phyloP scores from a whole-genome alignment of 30 jellyfish, hydroid and myxozoan species.

The Turritopsis rubra region DNA sequence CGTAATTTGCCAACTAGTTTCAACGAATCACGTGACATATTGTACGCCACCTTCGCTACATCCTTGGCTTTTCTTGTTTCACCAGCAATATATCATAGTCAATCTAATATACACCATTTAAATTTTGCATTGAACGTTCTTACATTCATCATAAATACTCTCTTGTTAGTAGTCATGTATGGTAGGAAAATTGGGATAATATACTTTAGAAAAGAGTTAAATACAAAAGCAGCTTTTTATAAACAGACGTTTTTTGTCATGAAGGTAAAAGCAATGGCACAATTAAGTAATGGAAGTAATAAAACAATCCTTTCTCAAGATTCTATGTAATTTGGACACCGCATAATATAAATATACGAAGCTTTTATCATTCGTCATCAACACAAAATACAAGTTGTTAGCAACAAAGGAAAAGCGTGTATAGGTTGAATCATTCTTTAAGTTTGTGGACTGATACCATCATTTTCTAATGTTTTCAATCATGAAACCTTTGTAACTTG shows the following conservation, averaged over 20 bases:
- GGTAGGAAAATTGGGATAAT: background rate
- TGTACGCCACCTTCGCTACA: background rate
- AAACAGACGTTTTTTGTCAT: background rate
- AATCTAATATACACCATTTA: background rate
- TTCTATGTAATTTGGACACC: too few relatives aligned
- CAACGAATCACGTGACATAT: background rate
- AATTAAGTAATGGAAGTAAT: background rate
- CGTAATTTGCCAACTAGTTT: background rate
- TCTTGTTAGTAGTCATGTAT: background rate
- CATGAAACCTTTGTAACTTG: too few relatives aligned
- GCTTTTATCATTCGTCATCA: too few relatives aligned
- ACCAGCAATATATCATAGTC: background rate
- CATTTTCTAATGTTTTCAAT: too few relatives aligned
- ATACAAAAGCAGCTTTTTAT: background rate
- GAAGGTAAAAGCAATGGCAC: background rate
- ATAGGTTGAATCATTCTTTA: too few relatives aligned
- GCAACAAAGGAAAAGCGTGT: too few relatives aligned
- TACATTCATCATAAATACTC: background rate
- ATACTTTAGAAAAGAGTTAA: background rate
- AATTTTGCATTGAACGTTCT: background rate
- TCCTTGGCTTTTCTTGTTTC: background rate
- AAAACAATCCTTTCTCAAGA: background rate
- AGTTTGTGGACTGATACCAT: too few relatives aligned
- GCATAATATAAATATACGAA: too few relatives aligned
- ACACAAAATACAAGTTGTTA: too few relatives aligned